Percentiles rank a stretch among this genome's conserved stretches.
phyloP scores from a whole-genome alignment of 2,888 invertebrate species.

The Tromatobia lineatoria region DNA sequence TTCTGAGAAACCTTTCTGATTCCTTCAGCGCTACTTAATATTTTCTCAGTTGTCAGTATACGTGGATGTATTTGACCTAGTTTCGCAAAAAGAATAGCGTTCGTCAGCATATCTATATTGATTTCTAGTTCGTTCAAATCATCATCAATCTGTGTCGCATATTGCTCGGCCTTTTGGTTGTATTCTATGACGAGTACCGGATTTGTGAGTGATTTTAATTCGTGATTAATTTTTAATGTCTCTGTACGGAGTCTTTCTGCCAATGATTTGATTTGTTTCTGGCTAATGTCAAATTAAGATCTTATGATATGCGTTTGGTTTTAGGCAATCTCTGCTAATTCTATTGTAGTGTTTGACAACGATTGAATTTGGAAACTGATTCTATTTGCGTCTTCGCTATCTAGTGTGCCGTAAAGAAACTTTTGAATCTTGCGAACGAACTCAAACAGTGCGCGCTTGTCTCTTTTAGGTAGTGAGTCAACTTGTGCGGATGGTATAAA shows the following conservation, averaged over 20 bases:
- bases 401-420: neutral
- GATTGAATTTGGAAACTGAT: neutral
- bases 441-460: neutral
- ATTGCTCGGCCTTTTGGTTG: neutral
- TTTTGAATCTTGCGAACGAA: neutral
- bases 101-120: neutral
- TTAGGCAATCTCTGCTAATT: neutral
- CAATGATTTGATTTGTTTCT: neutral
- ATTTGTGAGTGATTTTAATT: neutral
- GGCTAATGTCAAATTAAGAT: neutral
- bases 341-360: neutral
- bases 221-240: neutral
- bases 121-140: neutral
- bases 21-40: neutral
- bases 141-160: neutral
- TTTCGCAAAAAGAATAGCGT: neutral
- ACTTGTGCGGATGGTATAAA: no score
- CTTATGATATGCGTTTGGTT: constrained; percentile 3
- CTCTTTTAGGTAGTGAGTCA: neutral
- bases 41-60: neutral
- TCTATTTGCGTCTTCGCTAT: neutral
- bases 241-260: neutral
- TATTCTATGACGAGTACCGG: neutral
- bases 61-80: constrained; percentile 2
- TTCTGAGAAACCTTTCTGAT: constrained; percentile 21